These are phyloP conservation scores for Ephydatia muelleri DNA, from an alignment of 37 sponge, comb jelly and placozoan species.

Conservation along the genomic window DNA sequence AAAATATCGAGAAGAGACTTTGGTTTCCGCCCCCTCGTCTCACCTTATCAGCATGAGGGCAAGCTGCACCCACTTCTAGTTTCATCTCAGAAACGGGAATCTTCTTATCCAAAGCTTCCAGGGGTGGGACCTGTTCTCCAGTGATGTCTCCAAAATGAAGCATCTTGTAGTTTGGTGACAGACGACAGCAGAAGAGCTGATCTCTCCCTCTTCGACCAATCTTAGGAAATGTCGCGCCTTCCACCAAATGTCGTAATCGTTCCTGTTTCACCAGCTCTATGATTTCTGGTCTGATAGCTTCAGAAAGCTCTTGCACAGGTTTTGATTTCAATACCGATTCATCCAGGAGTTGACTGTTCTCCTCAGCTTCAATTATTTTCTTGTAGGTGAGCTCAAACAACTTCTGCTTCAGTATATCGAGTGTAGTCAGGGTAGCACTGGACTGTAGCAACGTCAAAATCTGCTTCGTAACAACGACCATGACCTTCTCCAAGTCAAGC, in stretches of 20 bases:
- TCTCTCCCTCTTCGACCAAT: constrained; percentile 30
- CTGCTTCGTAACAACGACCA: constrained; percentile 89
- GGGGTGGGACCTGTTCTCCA: constrained; percentile 43
- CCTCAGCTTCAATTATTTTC: constrained; percentile 71
- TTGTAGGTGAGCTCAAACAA: constrained; percentile 81
- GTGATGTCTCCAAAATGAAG: constrained; percentile 86
- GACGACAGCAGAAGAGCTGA: constrained; percentile 82
- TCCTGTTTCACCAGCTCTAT: constrained; percentile 62
- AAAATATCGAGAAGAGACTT: constrained; percentile 70
- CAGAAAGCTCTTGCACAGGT: constrained; percentile 75
- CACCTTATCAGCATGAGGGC: constrained; percentile 65
- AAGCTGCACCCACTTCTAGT: constrained; percentile 73
- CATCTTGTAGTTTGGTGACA: constrained; percentile 88
- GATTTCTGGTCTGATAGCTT: constrained; percentile 60
- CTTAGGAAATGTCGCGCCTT: constrained; percentile 78
- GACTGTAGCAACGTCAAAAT: constrained; percentile 66
- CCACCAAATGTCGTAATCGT: constrained; percentile 74
- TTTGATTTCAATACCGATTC: constrained; percentile 67
- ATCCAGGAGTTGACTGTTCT: constrained; percentile 71
- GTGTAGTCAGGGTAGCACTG: constrained; percentile 43
- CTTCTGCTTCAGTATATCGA: constrained; percentile 49
- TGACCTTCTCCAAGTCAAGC: constrained; percentile 92
- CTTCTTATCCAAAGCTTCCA: constrained; percentile 80
- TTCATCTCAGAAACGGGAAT: constrained; percentile 84
- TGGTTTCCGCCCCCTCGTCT: constrained; percentile 21